A percentile compares a stretch with the other conserved stretches of the same genome.
These are phyloP conservation scores for Buceros bicornis DNA, from an alignment of 2,797 vertebrate genomes.

Conservation along the genomic window DNA sequence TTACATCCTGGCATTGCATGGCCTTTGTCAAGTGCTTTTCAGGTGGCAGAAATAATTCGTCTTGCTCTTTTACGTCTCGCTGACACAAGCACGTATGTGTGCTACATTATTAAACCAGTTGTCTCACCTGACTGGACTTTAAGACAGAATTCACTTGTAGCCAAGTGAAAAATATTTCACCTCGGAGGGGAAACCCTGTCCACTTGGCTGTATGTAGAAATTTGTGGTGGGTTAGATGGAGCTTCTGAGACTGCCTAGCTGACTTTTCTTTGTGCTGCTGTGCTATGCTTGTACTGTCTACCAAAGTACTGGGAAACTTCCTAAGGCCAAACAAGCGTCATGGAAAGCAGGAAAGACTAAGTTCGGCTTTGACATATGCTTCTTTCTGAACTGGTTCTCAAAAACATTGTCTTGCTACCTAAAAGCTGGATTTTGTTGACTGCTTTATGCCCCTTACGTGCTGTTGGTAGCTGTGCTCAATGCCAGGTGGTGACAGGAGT, in stretches of 20 bases:
- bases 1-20: not conserved
- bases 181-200: not conserved
- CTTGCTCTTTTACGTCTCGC: not conserved
- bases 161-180: conserved; percentile 12
- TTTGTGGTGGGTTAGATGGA: not conserved
- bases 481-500: not conserved
- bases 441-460: not conserved
- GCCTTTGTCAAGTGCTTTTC: not conserved
- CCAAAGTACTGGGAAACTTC: not conserved
- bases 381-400: not conserved
- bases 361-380: not conserved
- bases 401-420: not conserved
- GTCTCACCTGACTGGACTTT: conserved; percentile 22
- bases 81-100: conserved; percentile 5
- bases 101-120: conserved; percentile 40
- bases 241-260: not conserved
- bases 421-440: not conserved
- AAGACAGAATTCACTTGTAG: conserved; percentile 9
- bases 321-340: not conserved
- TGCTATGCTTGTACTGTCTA: not conserved
- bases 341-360: not conserved
- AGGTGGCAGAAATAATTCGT: conserved; percentile 9
- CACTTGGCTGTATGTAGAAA: not conserved
- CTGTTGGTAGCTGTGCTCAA: not conserved
- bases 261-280: not conserved